Conservation (phyloP, 2,113 vertebrate species). For the Zingel zingel region DNA sequence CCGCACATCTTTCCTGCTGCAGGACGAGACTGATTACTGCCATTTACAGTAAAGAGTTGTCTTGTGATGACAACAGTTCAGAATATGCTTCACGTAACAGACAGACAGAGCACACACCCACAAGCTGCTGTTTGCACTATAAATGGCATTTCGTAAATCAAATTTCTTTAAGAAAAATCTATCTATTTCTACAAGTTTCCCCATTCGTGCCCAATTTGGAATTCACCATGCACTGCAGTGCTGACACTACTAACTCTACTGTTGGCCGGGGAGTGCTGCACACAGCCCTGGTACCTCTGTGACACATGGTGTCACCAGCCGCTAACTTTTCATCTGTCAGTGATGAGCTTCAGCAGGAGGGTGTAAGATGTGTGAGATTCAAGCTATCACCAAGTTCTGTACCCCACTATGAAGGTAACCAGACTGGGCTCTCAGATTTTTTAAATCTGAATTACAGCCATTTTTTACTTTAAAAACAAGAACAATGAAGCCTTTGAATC, state of each 20-base stretch:
- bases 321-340: slow-evolving; percentile 34
- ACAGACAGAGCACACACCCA: background rate
- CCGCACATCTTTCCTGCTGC: background rate
- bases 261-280: slow-evolving; percentile 1
- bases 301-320: slow-evolving; percentile 27
- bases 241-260: background rate
- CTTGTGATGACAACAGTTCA: background rate
- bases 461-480: background rate
- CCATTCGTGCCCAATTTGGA: background rate
- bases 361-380: background rate
- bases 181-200: background rate
- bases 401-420: background rate
- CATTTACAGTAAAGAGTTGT: background rate
- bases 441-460: background rate
- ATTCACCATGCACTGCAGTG: background rate
- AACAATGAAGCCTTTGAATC: background rate
- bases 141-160: background rate
- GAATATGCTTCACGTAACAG: background rate
- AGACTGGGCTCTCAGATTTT: background rate
- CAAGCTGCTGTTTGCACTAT: background rate
- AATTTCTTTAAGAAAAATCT: background rate
- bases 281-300: slow-evolving; percentile 18
- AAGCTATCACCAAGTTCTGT: background rate
- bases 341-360: slow-evolving; percentile 5
- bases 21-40: background rate